These are phyloP conservation scores for Papilio aristodemus DNA, from an alignment of 1,140 invertebrate species.

Conservation along the genomic window DNA sequence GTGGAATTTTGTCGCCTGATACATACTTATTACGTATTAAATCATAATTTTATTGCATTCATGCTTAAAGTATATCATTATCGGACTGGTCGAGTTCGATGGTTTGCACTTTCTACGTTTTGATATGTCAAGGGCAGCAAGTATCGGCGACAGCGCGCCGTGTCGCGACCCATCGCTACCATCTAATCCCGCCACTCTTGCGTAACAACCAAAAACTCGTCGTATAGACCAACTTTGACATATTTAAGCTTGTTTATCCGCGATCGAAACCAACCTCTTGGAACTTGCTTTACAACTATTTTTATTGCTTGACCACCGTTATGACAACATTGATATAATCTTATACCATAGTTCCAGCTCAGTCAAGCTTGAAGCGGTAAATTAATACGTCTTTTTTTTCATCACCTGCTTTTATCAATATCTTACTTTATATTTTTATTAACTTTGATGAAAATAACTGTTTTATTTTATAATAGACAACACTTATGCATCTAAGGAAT, in stretches of 20 bases:
- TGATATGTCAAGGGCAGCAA: constrained; percentile 69
- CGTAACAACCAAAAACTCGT: constrained; percentile 42
- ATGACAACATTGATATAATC: constrained; percentile 43
- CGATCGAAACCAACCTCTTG: constrained; percentile 13
- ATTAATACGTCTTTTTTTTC: constrained; percentile 54
- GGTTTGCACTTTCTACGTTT: constrained; percentile 65
- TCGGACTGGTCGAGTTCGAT: constrained; percentile 49
- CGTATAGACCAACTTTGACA: constrained; percentile 11
- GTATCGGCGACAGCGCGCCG: constrained; percentile 47
- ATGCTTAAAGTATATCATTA: constrained; percentile 33
- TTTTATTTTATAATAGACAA: not conserved
- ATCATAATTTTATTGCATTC: constrained; percentile 31
- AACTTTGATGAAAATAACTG: not conserved
- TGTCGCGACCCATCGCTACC: constrained; percentile 54
- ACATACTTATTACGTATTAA: not conserved
- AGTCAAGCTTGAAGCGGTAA: constrained; percentile 64
- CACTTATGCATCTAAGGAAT: not conserved
- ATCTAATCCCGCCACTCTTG: constrained; percentile 52
- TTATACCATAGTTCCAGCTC: constrained; percentile 50
- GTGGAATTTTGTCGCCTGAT: not conserved
- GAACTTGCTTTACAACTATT: constrained; percentile 29
- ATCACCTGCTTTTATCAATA: constrained; percentile 37
- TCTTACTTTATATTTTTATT: not conserved
- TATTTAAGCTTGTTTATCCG: constrained; percentile 24
- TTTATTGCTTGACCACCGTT: constrained; percentile 11